A percentile compares a stretch with the other conserved stretches of the same genome.
Evolutionary conservation across 2,888 invertebrate species (phyloP).

Genomic region (Amorpha juglandis): DNA sequence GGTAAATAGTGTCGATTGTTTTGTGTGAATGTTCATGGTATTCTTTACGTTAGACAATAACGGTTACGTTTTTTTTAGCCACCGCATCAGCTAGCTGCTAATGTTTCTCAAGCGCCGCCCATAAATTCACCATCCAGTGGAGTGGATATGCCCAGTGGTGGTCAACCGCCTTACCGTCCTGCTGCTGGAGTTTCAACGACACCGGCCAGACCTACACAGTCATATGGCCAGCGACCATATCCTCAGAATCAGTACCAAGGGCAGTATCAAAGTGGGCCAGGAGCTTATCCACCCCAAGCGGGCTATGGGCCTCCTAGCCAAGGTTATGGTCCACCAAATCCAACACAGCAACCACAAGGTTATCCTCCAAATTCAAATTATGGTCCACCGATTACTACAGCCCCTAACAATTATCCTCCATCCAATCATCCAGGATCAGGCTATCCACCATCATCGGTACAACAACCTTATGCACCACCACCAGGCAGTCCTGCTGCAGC

Average conservation of each 20-base stretch:
- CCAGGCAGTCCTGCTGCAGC: slow-evolving; percentile 74
- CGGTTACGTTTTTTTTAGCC: slow-evolving; percentile 69
- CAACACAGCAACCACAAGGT: slow-evolving; percentile 85
- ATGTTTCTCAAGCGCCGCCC: slow-evolving; percentile 72
- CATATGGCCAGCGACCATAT: slow-evolving; percentile 87
- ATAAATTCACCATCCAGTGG: slow-evolving; percentile 68
- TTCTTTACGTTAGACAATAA: not conserved
- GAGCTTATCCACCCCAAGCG: slow-evolving; percentile 87
- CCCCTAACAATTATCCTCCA: slow-evolving; percentile 84
- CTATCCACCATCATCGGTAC: slow-evolving; percentile 74
- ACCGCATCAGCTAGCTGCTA: slow-evolving; percentile 82
- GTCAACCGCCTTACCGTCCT: slow-evolving; percentile 79
- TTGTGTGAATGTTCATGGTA: not conserved
- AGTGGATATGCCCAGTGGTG: slow-evolving; percentile 68
- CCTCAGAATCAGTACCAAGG: slow-evolving; percentile 87
- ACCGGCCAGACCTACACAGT: slow-evolving; percentile 86
- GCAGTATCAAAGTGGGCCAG: slow-evolving; percentile 83
- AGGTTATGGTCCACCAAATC: slow-evolving; percentile 86
- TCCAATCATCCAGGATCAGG: slow-evolving; percentile 76
- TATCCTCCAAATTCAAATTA: slow-evolving; percentile 87
- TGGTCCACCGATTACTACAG: slow-evolving; percentile 85
- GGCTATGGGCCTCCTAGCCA: slow-evolving; percentile 88
- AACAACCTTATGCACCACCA: slow-evolving; percentile 79
- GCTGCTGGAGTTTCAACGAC: slow-evolving; percentile 80
- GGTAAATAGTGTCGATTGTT: slow-evolving; percentile 81